Conservation (phyloP, 1,140 invertebrate species). For the Medauroidea extradentata region DNA sequence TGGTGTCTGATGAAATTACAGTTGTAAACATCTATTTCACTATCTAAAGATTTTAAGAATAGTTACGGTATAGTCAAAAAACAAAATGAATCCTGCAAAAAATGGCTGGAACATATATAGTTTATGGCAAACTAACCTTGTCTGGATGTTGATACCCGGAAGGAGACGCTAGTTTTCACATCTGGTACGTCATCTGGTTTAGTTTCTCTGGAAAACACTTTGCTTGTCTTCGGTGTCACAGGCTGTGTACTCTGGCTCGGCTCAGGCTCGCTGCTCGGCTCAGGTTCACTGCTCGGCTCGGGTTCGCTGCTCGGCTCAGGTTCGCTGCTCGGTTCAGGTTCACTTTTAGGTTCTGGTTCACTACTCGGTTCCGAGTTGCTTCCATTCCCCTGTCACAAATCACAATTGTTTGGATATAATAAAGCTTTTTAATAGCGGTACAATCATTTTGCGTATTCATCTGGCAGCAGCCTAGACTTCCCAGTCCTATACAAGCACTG, state of each 20-base stretch:
- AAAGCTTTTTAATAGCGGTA: too few relatives aligned
- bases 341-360: conserved; percentile 36
- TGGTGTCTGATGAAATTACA: too few relatives aligned
- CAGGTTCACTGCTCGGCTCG: conserved; percentile 9
- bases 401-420: too few relatives aligned
- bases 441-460: too few relatives aligned
- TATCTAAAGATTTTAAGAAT: too few relatives aligned
- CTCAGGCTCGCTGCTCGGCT: not conserved
- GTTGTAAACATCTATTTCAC: too few relatives aligned
- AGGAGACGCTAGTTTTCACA: conserved; percentile 67
- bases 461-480: too few relatives aligned
- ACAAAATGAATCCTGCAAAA: too few relatives aligned
- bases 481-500: too few relatives aligned
- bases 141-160: conserved; percentile 57
- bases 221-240: not conserved
- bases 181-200: conserved; percentile 47
- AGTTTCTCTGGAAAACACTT: too few relatives aligned
- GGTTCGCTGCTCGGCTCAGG: conserved; percentile 19
- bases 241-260: not conserved
- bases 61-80: too few relatives aligned
- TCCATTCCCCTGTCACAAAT: conserved; percentile 7
- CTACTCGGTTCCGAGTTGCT: conserved; percentile 45
- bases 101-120: too few relatives aligned
- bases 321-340: conserved; percentile 22
- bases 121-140: conserved; percentile 41